These are phyloP conservation scores for Cryptus armator DNA, from an alignment of 2,888 invertebrate genomes.

Conservation along the genomic window DNA sequence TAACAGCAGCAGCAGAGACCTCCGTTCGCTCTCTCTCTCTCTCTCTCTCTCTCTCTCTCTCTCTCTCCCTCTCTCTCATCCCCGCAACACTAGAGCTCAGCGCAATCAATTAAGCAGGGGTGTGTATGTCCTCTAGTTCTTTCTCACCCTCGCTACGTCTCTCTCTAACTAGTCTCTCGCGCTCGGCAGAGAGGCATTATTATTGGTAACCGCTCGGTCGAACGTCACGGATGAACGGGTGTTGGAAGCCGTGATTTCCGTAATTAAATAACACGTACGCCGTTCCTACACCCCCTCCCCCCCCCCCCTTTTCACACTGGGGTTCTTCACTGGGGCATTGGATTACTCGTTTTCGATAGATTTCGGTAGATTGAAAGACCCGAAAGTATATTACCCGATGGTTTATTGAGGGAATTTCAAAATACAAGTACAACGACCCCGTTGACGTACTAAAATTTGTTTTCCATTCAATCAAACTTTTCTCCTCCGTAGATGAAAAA, in stretches of 20 bases:
- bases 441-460: not conserved
- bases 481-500: too few species aligned
- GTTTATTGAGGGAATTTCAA: not conserved
- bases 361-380: conserved; percentile 16
- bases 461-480: not conserved
- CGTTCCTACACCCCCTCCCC: conserved; percentile 7
- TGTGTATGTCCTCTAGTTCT: conserved; percentile 31
- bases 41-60: not conserved
- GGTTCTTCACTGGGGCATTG: conserved; percentile 30
- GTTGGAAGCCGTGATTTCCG: conserved; percentile 58
- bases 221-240: conserved; percentile 59
- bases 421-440: not conserved
- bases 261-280: conserved; percentile 60
- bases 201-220: conserved; percentile 65
- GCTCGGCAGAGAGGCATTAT: conserved; percentile 45
- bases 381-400: conserved; percentile 4
- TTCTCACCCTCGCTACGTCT: conserved; percentile 38
- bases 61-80: not conserved
- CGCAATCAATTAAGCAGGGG: conserved; percentile 63
- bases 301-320: not conserved
- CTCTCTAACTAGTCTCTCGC: conserved; percentile 40
- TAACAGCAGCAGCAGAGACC: conserved; percentile 25
- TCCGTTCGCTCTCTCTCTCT: too few species aligned
- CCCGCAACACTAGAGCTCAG: conserved; percentile 53
- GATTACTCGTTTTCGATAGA: conserved; percentile 19